A percentile compares a stretch with the other conserved stretches of the same genome.
phyloP scores from a whole-genome alignment of 1,140 invertebrate genomes.

The Mylabris phalerata region DNA sequence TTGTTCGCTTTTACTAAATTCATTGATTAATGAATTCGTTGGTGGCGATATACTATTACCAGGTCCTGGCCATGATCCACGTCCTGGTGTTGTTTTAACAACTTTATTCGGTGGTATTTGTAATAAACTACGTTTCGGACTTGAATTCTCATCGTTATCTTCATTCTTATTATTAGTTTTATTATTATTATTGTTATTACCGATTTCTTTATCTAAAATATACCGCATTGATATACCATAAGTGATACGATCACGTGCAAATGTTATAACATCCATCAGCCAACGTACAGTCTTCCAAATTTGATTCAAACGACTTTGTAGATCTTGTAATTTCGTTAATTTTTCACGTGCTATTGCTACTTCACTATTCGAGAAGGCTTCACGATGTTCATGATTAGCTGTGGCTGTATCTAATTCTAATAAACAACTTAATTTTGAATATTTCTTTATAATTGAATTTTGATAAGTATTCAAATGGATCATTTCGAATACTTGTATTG shows the following conservation, averaged over 20 bases:
- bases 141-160: constrained; percentile 2
- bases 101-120: constrained; percentile 63
- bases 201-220: constrained; percentile 44
- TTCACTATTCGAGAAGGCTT: constrained; percentile 89
- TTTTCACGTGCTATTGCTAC: constrained; percentile 78
- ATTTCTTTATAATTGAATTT: constrained; percentile 76
- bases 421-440: constrained; percentile 84
- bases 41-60: constrained; percentile 47
- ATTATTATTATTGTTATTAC: constrained; percentile 11
- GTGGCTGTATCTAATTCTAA: constrained; percentile 86
- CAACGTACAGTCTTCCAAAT: constrained; percentile 91
- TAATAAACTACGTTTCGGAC: constrained; percentile 46
- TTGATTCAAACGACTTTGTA: constrained; percentile 72
- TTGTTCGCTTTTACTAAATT: constrained; percentile 79
- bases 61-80: constrained; percentile 77
- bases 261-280: constrained; percentile 90
- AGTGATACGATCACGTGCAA: constrained; percentile 69
- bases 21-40: constrained; percentile 49
- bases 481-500: constrained; percentile 88
- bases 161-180: constrained; percentile 9
- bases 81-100: constrained; percentile 65
- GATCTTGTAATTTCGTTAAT: constrained; percentile 69
- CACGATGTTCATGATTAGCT: constrained; percentile 84
- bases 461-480: constrained; percentile 89
- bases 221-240: constrained; percentile 39